phyloP scores from a whole-genome alignment of 2,797 vertebrate species.

The Labeo calbasu region DNA sequence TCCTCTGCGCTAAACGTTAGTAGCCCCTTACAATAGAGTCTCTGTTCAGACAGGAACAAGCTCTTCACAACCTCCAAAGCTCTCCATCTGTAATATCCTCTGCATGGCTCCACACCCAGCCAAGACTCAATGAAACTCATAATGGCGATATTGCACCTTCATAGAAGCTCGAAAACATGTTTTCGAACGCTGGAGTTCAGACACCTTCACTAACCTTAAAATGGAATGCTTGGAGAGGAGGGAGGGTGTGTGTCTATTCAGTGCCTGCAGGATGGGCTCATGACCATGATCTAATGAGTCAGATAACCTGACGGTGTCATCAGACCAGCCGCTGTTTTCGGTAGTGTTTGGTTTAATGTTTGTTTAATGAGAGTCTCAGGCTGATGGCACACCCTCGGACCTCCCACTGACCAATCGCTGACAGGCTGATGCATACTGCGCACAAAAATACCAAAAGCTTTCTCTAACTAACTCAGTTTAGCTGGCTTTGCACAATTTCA shows the following conservation, averaged over 20 bases:
- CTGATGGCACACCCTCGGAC: not conserved
- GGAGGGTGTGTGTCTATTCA: not conserved
- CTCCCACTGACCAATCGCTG: slow-evolving; percentile 3
- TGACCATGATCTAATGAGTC: not conserved
- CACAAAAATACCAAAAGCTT: slow-evolving; percentile 12
- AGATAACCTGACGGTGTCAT: not conserved
- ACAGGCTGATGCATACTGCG: slow-evolving; percentile 4
- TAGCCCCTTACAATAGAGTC: slow-evolving; percentile 28
- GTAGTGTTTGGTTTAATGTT: not conserved
- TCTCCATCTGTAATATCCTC: slow-evolving; percentile 30
- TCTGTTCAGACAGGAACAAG: slow-evolving; percentile 48
- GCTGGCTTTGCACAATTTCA: not conserved
- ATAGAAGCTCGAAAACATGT: not conserved
- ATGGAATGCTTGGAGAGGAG: not conserved
- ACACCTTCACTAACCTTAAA: not conserved
- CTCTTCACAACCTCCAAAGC: slow-evolving; percentile 16
- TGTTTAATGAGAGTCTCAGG: not conserved
- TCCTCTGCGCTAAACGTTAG: slow-evolving; percentile 31
- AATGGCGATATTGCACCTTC: not conserved
- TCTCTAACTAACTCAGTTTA: not conserved
- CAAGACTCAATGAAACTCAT: not conserved
- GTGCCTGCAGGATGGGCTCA: not conserved
- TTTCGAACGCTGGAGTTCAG: not conserved
- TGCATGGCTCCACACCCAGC: not conserved
- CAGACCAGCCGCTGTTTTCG: not conserved